Base-by-base conservation (phyloP, 2,888 invertebrate species). In the Idaea straminata region DNA sequence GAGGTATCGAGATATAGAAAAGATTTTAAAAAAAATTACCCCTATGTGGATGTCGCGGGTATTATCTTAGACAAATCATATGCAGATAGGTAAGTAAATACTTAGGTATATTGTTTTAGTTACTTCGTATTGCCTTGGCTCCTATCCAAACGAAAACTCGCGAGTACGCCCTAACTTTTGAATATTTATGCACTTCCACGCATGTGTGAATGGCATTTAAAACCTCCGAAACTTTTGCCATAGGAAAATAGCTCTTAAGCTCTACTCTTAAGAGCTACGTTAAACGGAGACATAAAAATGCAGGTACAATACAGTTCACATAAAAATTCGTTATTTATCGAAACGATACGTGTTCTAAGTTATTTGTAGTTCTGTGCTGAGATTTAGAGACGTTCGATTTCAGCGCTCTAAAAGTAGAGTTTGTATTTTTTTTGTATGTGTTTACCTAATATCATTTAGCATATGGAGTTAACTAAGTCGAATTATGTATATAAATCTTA, bases 121-220 rank as follows among this genome's bases (percentile, higher is more conserved):
- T 66, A 71, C 72, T 72, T 67, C 64, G 62, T 74, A 70, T 76
- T 80, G 74, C 74, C 67, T 77, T 79, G 78, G 78, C 78, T 71
- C 47, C 71, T 61, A 65, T 80, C 84, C 80, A 81, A 82, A 74
- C 69, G 72, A 77, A 78, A 74, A 69, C 70, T 73, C 70, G 63
- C 67, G 35, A 58, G 69, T 66, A 67, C 63, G 61, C 69, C 62
- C 67, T 72, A 74, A 68, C 71, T 75, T 75, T 69, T 57, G 61
- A 65, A 62, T 77, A 78, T 81, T 75, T 78, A 75, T 77, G 72
- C 68, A 69, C 66, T 68, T 72, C 65, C 68, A 73, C 74, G 72
- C 74, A 69, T 69, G 66, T 72, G 66, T 67, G 65, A 70, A 71
- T 66, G 68, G 61, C 64, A 65, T 61, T 64, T 62, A 69, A 57